Percentiles rank a stretch among this genome's conserved stretches.
phyloP scores from a whole-genome alignment of 1,140 invertebrate genomes.

The Drosophila burlai region DNA sequence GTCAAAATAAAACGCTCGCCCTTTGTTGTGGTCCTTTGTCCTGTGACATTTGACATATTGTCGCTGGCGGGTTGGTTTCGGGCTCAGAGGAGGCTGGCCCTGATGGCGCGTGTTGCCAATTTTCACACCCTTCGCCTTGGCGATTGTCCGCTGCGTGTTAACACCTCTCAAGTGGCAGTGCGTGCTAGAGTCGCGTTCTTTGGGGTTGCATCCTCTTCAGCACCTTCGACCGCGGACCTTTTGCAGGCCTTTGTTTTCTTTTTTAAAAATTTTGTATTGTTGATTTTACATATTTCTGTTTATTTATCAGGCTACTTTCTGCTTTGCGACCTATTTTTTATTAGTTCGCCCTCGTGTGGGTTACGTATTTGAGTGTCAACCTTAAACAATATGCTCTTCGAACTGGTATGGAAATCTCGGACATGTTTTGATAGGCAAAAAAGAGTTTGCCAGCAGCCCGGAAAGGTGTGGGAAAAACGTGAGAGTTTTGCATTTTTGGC shows the following conservation, averaged over 20 bases:
- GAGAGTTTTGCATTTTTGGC: conserved; percentile 44
- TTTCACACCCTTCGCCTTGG: conserved; percentile 78
- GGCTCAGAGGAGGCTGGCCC: conserved; percentile 20
- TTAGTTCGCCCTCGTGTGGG: conserved; percentile 20
- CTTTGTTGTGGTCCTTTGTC: conserved; percentile 54
- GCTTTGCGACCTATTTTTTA: conserved; percentile 37
- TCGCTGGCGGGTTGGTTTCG: conserved; percentile 50
- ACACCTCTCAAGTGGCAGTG: conserved; percentile 70
- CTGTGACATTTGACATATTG: conserved; percentile 84
- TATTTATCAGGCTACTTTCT: conserved; percentile 54
- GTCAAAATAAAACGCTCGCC: conserved; percentile 76
- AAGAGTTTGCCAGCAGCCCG: conserved; percentile 24
- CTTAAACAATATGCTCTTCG: conserved; percentile 65
- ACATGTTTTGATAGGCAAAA: conserved; percentile 75
- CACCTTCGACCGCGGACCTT: conserved; percentile 21
- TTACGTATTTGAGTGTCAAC: conserved; percentile 40
- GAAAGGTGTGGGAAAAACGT: conserved; percentile 37
- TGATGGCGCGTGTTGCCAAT: conserved; percentile 79
- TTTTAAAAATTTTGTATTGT: conserved; percentile 72
- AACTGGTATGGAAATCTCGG: conserved; percentile 68
- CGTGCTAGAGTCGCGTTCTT: conserved; percentile 37
- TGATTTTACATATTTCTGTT: conserved; percentile 81
- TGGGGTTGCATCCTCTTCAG: conserved; percentile 51
- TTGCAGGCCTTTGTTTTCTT: conserved; percentile 62
- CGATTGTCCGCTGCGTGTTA: conserved; percentile 80